Evolutionary conservation across 2,113 vertebrate genomes (phyloP).

Genomic region (Connochaetes taurinus): DNA sequence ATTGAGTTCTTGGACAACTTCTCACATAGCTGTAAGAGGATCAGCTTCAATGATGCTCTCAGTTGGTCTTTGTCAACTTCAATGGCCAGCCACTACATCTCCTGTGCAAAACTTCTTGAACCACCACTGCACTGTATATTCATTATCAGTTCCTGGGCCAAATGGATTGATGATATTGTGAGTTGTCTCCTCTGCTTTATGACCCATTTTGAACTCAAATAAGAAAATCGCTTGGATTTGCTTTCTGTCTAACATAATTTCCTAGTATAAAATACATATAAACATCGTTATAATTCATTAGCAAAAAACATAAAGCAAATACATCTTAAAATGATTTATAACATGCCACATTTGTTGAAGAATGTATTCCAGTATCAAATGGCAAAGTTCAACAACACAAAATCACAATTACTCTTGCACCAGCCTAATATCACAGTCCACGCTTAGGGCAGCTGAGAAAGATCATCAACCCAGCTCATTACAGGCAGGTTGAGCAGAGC

Average conservation of each 20-base stretch:
- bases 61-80: neutral
- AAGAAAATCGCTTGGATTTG: neutral
- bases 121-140: neutral
- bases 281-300: neutral
- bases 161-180: neutral
- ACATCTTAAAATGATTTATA: neutral
- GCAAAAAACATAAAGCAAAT: neutral
- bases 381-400: neutral
- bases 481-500: neutral
- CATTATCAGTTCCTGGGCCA: neutral
- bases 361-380: neutral
- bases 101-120: neutral
- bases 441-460: neutral
- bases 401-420: neutral
- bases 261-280: neutral
- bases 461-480: neutral
- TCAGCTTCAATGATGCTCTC: neutral
- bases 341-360: neutral
- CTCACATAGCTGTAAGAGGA: neutral
- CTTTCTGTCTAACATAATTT: neutral
- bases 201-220: neutral
- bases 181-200: neutral
- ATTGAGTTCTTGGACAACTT: neutral
- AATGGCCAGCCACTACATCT: neutral
- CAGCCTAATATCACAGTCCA: neutral